Evolutionary conservation across 2,113 vertebrate species (phyloP).

Genomic region (Eretmochelys imbricata): DNA sequence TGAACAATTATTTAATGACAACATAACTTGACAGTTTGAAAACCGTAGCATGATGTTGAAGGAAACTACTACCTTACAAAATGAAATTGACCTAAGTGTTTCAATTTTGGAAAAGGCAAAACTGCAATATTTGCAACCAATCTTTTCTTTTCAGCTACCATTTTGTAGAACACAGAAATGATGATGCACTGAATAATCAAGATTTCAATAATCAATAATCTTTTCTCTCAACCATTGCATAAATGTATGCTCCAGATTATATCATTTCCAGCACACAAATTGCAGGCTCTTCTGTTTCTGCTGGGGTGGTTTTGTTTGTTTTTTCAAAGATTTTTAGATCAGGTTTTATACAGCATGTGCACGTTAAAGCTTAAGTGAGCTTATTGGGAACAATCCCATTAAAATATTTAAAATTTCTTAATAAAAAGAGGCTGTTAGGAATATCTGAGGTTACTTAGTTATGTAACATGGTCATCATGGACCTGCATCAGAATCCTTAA

Average conservation of each 20-base stretch:
- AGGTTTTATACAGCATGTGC: background rate
- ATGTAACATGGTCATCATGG: background rate
- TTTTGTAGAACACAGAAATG: background rate
- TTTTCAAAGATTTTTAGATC: background rate
- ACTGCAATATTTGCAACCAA: background rate
- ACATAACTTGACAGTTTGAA: background rate
- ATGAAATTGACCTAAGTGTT: background rate
- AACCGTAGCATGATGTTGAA: background rate
- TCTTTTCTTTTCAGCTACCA: background rate
- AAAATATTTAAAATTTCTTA: background rate
- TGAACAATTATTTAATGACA: background rate
- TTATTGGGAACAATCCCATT: background rate
- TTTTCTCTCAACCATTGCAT: background rate
- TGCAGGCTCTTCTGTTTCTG: background rate
- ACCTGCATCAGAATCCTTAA: background rate
- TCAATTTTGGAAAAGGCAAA: background rate
- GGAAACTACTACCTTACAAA: background rate
- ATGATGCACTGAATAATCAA: background rate
- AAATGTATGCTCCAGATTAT: background rate
- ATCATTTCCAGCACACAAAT: background rate
- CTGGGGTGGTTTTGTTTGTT: background rate
- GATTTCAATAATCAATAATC: too few relatives aligned
- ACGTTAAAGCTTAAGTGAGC: slow-evolving; percentile 46
- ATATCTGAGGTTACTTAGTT: background rate
- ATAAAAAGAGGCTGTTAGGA: background rate